phyloP scores from a whole-genome alignment of 2,797 vertebrate genomes.

The Centropyge bicolor region DNA sequence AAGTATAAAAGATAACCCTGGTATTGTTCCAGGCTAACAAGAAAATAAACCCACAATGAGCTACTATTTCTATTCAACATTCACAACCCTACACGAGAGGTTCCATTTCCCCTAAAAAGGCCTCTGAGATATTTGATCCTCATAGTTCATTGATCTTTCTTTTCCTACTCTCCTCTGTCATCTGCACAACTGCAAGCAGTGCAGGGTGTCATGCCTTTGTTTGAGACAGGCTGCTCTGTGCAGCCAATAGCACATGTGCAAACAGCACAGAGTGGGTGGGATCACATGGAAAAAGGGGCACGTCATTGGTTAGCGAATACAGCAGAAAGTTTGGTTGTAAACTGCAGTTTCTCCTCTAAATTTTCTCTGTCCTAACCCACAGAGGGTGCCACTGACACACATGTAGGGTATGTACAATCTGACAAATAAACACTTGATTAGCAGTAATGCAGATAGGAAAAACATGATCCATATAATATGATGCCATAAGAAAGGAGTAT shows the following conservation, averaged over 20 bases:
- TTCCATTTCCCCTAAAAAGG: constrained; percentile 21
- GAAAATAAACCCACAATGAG: constrained; percentile 9
- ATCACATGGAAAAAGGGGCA: neutral
- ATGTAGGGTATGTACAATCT: neutral
- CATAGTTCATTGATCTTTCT: constrained; percentile 55
- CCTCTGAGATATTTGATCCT: constrained; percentile 54
- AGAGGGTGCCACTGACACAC: constrained; percentile 62
- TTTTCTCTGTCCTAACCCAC: constrained; percentile 32
- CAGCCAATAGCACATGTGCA: constrained; percentile 44
- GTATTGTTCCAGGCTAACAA: constrained; percentile 6
- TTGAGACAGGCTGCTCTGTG: neutral
- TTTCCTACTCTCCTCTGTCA: constrained; percentile 45
- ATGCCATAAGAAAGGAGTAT: neutral
- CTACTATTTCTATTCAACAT: constrained; percentile 3
- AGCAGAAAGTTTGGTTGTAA: constrained; percentile 42
- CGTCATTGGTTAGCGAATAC: constrained; percentile 45
- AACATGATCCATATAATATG: neutral
- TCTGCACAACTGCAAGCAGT: constrained; percentile 26
- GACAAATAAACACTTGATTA: neutral
- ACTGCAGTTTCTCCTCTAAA: constrained; percentile 30
- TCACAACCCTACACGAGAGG: constrained; percentile 11
- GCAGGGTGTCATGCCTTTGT: constrained; percentile 23
- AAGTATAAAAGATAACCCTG: neutral
- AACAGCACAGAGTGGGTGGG: constrained; percentile 29
- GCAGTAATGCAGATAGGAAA: neutral